Conservation (phyloP, 2,888 invertebrate species). For the Euclidia mi region DNA sequence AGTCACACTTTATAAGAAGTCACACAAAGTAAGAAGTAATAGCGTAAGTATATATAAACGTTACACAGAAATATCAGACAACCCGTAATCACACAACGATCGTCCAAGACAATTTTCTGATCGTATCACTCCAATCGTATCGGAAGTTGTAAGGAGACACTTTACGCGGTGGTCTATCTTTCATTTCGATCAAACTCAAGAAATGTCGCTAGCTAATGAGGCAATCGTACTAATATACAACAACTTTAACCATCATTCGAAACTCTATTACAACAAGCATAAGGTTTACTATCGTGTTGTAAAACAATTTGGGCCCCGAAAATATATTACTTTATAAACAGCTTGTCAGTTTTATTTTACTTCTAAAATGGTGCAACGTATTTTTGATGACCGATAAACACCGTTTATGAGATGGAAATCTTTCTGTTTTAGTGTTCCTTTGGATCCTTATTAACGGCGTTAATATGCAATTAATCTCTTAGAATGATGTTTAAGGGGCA, state of each 20-base stretch:
- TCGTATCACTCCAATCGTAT: conserved; percentile 46
- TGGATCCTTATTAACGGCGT: conserved; percentile 7
- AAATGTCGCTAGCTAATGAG: conserved; percentile 63
- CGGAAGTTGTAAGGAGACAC: conserved; percentile 52
- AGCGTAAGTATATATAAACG: neutral
- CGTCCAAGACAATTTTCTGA: conserved; percentile 27
- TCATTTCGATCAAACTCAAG: conserved; percentile 58
- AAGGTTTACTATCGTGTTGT: conserved; percentile 31
- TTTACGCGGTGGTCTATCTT: conserved; percentile 51
- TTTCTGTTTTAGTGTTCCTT: conserved; percentile 33
- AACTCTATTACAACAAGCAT: conserved; percentile 18
- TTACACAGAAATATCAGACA: neutral
- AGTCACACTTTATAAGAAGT: too few relatives aligned
- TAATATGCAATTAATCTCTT: neutral
- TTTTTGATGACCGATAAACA: conserved; percentile 53
- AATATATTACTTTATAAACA: conserved; percentile 62
- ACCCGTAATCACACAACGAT: conserved; percentile 5
- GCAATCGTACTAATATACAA: conserved; percentile 49
- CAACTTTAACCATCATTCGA: conserved; percentile 17
- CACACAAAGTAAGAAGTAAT: too few relatives aligned
- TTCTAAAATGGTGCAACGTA: conserved; percentile 54
- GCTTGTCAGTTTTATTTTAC: conserved; percentile 56
- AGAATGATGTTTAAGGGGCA: neutral
- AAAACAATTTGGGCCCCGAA: conserved; percentile 48
- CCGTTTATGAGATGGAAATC: conserved; percentile 51